Evolutionary conservation across 2,113 vertebrate genomes (phyloP).

Genomic region (Muntiacus reevesi): DNA sequence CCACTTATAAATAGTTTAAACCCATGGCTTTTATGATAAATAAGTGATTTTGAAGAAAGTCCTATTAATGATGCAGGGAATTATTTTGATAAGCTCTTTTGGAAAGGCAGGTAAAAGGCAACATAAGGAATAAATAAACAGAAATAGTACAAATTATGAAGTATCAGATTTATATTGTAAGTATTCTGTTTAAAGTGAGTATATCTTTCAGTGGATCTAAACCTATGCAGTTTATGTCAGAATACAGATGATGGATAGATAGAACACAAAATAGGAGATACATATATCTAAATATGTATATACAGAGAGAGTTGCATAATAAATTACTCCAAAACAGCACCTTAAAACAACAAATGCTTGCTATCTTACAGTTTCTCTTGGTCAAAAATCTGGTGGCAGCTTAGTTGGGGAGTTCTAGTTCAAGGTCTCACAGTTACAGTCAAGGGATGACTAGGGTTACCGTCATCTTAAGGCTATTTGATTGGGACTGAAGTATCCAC

Average conservation of each 20-base stretch:
- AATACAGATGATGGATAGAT: not conserved
- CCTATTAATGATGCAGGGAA: not conserved
- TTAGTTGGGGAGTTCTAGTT: not conserved
- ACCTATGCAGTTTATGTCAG: not conserved
- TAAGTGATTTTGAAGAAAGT: conserved; percentile 14
- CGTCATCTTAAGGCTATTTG: not conserved
- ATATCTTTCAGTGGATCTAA: not conserved
- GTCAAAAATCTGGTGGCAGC: not conserved
- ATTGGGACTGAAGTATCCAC: not conserved
- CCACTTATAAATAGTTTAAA: not conserved
- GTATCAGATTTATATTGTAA: not conserved
- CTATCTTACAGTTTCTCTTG: not conserved
- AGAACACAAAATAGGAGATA: not conserved
- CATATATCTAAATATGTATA: not conserved
- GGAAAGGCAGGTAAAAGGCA: not conserved
- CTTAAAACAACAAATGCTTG: not conserved
- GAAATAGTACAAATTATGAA: conserved; percentile 14
- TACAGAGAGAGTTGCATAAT: not conserved
- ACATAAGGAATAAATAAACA: not conserved
- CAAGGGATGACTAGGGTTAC: not conserved
- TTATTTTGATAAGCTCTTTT: not conserved
- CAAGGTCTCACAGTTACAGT: not conserved
- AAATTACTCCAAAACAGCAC: not conserved
- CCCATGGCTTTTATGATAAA: not conserved
- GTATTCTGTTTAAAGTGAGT: not conserved